These are phyloP conservation scores for Zoanthus gigantus DNA, from an alignment of 92 coral and sea anemone genomes.

Conservation along the genomic window DNA sequence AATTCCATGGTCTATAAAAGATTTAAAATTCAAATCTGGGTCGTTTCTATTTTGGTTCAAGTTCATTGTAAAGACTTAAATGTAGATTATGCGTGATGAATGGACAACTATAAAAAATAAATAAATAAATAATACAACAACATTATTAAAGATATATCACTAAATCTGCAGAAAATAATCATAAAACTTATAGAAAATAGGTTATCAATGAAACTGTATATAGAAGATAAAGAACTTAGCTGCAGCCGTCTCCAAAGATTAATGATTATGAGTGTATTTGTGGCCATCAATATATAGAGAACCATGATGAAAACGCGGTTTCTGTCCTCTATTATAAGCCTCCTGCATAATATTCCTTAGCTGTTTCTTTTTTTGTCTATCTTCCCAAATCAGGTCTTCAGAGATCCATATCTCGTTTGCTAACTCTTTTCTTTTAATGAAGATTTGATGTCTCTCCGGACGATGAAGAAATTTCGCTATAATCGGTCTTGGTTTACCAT, in stretches of 20 bases:
- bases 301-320: background rate
- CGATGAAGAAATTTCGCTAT: background rate
- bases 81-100: too few relatives aligned
- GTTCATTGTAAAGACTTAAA: background rate
- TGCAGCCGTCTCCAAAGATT: background rate
- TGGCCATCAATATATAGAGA: slow-evolving; percentile 2
- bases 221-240: background rate
- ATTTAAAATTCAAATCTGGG: background rate
- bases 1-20: background rate
- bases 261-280: background rate
- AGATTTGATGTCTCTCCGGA: slow-evolving; percentile 4
- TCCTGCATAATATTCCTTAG: background rate
- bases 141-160: background rate
- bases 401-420: slow-evolving; percentile 13
- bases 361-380: slow-evolving; percentile 38
- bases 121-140: too few relatives aligned
- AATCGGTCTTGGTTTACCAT: slow-evolving; percentile 4
- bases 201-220: background rate
- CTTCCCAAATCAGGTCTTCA: slow-evolving; percentile 47
- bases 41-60: background rate
- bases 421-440: slow-evolving; percentile 25
- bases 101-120: too few relatives aligned
- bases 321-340: background rate
- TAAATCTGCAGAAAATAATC: background rate
- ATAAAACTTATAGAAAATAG: background rate